These are phyloP conservation scores for Eidolon helvum DNA, from an alignment of 2,113 vertebrate species.

Conservation along the genomic window DNA sequence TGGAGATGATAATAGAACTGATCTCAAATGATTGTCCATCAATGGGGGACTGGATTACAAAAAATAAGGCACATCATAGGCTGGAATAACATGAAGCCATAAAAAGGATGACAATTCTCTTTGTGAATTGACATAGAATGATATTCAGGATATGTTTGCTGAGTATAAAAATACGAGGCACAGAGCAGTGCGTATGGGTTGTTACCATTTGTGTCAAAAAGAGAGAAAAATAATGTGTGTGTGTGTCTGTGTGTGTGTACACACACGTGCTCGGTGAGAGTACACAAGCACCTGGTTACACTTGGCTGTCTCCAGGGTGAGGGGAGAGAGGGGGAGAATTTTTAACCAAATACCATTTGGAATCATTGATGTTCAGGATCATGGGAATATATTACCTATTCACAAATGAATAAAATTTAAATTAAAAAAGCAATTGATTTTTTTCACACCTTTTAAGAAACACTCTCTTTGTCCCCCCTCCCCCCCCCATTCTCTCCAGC, in stretches of 20 bases:
- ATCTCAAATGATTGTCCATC: neutral
- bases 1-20: neutral
- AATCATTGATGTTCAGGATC: neutral
- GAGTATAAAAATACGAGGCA: neutral
- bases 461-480: neutral
- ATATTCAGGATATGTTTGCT: neutral
- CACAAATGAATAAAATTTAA: neutral
- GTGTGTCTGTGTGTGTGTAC: neutral
- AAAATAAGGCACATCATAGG: fast-evolving
- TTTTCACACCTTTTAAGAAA: neutral
- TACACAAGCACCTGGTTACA: fast-evolving
- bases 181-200: neutral
- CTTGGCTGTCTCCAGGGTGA: neutral
- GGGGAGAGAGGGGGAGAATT: neutral
- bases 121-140: neutral
- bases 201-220: neutral
- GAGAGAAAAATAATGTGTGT: neutral
- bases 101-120: neutral
- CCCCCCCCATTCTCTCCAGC: neutral
- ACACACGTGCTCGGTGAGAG: neutral
- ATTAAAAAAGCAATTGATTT: slow-evolving; percentile 1
- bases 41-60: neutral
- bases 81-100: neutral
- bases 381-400: neutral
- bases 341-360: neutral